A percentile compares a stretch with the other conserved stretches of the same genome.
Evolutionary conservation across 2,113 vertebrate genomes (phyloP).

Genomic region (Peucedramus taeniatus): DNA sequence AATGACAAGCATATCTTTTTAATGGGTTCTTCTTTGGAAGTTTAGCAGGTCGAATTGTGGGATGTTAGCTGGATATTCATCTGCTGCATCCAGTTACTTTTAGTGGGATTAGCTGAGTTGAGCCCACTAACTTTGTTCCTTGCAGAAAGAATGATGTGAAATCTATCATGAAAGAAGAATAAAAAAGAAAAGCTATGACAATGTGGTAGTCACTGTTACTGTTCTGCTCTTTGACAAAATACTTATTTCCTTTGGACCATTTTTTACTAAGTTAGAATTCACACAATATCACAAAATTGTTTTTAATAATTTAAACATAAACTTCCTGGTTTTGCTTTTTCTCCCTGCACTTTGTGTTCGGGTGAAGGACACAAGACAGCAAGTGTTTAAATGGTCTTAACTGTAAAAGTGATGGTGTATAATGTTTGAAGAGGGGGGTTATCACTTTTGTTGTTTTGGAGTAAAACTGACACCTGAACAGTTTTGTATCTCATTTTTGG

Average conservation of each 20-base stretch:
- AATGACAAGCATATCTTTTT: not conserved
- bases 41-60: not conserved
- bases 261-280: not conserved
- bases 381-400: not conserved
- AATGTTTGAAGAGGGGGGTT: not conserved
- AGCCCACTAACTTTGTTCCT: not conserved
- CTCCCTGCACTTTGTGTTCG: not conserved
- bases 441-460: not conserved
- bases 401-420: not conserved
- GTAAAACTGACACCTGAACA: not conserved
- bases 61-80: not conserved
- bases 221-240: not conserved
- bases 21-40: not conserved
- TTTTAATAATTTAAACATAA: not conserved
- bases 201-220: not conserved
- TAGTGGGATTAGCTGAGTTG: not conserved
- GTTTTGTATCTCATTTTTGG: not conserved
- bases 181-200: not conserved
- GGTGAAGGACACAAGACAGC: not conserved
- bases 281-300: not conserved
- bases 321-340: not conserved
- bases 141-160: not conserved
- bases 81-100: not conserved
- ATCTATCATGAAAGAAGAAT: not conserved
- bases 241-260: not conserved